Base-by-base conservation (phyloP, 1,140 invertebrate species). In the Leucophenga varia region DNA sequence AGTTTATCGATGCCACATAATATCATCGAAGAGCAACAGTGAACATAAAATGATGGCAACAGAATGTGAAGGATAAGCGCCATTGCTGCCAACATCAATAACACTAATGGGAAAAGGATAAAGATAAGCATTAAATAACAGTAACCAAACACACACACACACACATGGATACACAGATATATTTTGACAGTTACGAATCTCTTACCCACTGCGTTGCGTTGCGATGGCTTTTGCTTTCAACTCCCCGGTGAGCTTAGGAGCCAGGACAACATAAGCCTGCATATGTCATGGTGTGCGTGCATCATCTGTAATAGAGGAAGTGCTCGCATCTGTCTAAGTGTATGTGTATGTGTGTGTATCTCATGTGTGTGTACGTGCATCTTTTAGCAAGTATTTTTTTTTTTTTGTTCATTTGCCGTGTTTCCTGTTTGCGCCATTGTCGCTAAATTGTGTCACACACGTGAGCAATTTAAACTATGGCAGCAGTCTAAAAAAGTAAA, bases 101-200 rank as follows among this genome's bases (percentile, higher is more conserved):
- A 64, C 64, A 61, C 65, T 69, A 69, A 69, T 69, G 65, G 64
- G 64, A 65, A 69, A 69, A 69, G 64, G 61, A 69, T 70, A 65
- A 69, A 70, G 64, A 69, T 69, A 69, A 69, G 64, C 64, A 69
- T 65, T 69, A 69, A 64, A 69, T 64, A 69, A 69, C 64, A 64
- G 60, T 36, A 32, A 43, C 44, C 48, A 52, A 47, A 55, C 49
- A 22, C 45, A 3, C 22, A 31, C 10, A 41, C 45, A 16, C 13
- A 39, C 19, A 37, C 41, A 18, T 17, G 43, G 17, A 25, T 20
- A 32, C 12, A 28, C 6, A 28, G 20, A 13, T 35, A 30, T n/a
- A 44, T 32, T 25, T 51, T 16, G 31, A n/a, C 30, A 4, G 13
- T 16, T 36, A 28, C 17, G n/a, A n/a, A n/a, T n/a, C n/a, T n/a